Evolutionary conservation across 2,888 invertebrate genomes (phyloP).

Genomic region (Drosophila fulvimacula): DNA sequence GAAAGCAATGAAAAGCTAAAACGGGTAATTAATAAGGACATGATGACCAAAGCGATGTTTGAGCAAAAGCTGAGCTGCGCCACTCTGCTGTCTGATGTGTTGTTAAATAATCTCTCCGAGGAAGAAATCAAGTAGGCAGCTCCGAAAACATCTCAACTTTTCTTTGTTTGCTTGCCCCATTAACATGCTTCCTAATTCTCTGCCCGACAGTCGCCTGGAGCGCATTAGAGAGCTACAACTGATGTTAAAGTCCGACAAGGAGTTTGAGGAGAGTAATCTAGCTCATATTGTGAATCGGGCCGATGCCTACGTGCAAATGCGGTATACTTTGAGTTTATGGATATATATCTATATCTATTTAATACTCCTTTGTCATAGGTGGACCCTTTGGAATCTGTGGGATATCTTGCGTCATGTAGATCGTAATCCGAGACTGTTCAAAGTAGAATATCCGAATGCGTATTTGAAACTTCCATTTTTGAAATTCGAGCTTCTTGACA

Average conservation of each 20-base stretch:
- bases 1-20: conserved; percentile 76
- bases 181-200: not conserved
- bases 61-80: conserved; percentile 70
- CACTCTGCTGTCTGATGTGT: conserved; percentile 61
- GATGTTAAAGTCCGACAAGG: conserved; percentile 54
- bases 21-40: conserved; percentile 66
- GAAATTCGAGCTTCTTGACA: conserved; percentile 77
- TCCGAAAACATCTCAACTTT: not conserved
- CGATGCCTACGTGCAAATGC: conserved; percentile 73
- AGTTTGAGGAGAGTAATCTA: conserved; percentile 53
- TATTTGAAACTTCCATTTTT: conserved; percentile 81
- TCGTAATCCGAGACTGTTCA: conserved; percentile 46
- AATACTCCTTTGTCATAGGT: not conserved
- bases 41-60: conserved; percentile 60
- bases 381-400: conserved; percentile 73
- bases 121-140: conserved; percentile 78
- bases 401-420: conserved; percentile 80
- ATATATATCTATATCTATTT: not conserved
- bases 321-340: conserved; percentile 52
- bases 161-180: not conserved
- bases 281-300: conserved; percentile 71
- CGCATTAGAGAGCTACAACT: conserved; percentile 70
- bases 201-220: conserved; percentile 64
- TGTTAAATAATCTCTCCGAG: conserved; percentile 80
- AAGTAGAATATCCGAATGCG: conserved; percentile 68